A percentile compares a stretch with the other conserved stretches of the same genome.
phyloP scores from a whole-genome alignment of 1,140 invertebrate genomes.

The Mactra quadrangularis region DNA sequence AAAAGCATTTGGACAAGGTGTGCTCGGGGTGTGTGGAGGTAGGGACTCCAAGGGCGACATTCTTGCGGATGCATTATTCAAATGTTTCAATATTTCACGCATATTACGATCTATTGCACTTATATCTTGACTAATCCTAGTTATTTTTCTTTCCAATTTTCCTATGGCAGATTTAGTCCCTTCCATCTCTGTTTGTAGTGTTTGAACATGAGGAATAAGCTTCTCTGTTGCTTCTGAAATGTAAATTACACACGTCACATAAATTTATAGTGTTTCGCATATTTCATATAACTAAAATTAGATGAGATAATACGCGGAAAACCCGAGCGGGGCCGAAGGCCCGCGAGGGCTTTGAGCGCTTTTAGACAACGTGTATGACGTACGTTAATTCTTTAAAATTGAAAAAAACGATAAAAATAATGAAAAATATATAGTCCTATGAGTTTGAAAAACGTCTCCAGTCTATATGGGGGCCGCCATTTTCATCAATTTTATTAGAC shows the following conservation, averaged over 20 bases:
- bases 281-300: no score
- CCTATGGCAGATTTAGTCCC: constrained; percentile 46
- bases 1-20: constrained; percentile 23
- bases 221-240: constrained; percentile 43
- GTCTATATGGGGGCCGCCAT: no score
- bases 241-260: background rate
- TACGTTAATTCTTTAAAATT: no score
- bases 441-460: no score
- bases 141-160: constrained; percentile 46
- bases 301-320: no score
- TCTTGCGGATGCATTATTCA: constrained; percentile 38
- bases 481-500: no score
- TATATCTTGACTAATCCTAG: constrained; percentile 52
- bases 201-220: constrained; percentile 51
- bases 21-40: constrained; percentile 7
- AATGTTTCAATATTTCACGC: constrained; percentile 48
- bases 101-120: constrained; percentile 55
- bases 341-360: no score
- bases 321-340: no score
- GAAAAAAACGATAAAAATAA: no score
- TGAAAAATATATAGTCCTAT: no score
- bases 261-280: no score
- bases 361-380: no score
- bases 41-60: constrained; percentile 20
- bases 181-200: constrained; percentile 56